These are phyloP conservation scores for Lycocerus yunnanus DNA, from an alignment of 2,888 invertebrate genomes.

Conservation along the genomic window DNA sequence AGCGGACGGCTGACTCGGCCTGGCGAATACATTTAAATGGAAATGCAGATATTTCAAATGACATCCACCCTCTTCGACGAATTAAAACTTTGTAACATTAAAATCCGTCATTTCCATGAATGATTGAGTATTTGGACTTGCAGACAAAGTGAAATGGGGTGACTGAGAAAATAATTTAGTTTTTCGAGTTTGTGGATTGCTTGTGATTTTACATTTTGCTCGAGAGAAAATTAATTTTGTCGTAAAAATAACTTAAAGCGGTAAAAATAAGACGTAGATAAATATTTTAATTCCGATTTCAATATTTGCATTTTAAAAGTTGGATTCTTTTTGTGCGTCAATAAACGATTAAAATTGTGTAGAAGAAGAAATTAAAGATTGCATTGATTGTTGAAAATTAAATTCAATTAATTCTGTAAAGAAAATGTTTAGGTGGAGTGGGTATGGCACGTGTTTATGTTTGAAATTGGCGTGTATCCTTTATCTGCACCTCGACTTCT, in stretches of 20 bases:
- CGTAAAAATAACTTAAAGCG: conserved; percentile 54
- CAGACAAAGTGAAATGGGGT: conserved; percentile 50
- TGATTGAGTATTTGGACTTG: conserved; percentile 55
- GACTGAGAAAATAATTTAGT: conserved; percentile 50
- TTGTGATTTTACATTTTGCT: conserved; percentile 54
- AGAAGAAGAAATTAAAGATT: not conserved
- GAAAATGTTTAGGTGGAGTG: not conserved
- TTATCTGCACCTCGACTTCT: conserved; percentile 26
- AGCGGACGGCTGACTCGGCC: conserved; percentile 37
- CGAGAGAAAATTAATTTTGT: conserved; percentile 54
- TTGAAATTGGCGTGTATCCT: conserved; percentile 19
- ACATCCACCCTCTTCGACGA: conserved; percentile 47
- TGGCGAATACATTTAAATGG: conserved; percentile 55
- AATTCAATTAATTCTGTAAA: not conserved
- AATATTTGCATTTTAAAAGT: conserved; percentile 16
- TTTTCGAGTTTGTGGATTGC: conserved; percentile 49
- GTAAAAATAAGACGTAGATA: conserved; percentile 48
- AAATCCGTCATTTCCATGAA: conserved; percentile 57
- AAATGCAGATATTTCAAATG: conserved; percentile 55
- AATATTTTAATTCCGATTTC: conserved; percentile 34
- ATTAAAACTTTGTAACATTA: conserved; percentile 56
- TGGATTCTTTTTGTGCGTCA: not conserved
- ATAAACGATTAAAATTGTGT: not conserved
- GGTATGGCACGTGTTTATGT: conserved; percentile 19
- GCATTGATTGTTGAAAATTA: not conserved